Base-by-base conservation (phyloP, 2,888 invertebrate genomes). In the Parapristionchus giblindavisi region DNA sequence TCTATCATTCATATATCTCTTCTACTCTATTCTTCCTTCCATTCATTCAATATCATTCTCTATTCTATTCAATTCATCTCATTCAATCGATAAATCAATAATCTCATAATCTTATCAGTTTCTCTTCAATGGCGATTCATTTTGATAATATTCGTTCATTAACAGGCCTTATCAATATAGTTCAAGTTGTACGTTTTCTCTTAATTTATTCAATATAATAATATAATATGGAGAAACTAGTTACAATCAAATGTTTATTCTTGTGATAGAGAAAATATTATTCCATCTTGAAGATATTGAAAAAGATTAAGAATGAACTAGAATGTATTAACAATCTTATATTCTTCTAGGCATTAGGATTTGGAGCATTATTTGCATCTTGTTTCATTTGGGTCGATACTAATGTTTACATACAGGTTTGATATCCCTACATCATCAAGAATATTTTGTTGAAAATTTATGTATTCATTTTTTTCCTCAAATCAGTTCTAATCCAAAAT, bases 341-440 rank as follows among this genome's bases (percentile, higher is more conserved):
- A 14, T 4, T 24, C 51, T 71, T 71, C 5, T 51, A 73, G 73
- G 43, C 52, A 2, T 61, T 73, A 48, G 73, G 73, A 0, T 61
- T 73, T 61, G 73, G 21, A 4, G 73, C 73, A 2, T 61, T 73
- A 40, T 73, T 73, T 36, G 60, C 72, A 5, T 60, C 60, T 3
- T 72, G 58, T 27, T 72, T 72, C 72, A 72, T 72, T n/a, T 72
- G 72, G 72, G 40, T 48, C 2, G 43, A 58, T n/a, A 72, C 58
- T 24, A 72, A 72, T 60, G 72, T 60, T 8, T 72, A 72, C 60
- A 48, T 72, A 34, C 72, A 72, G 72, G 72, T 72, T 32, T 14
- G 70, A 38, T 21, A 24, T 43, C 11, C 43, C 8, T 14, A 14
- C 43, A 43, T 43, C 8, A 43, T 43, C 43, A 43, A 43, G 43